A percentile compares a stretch with the other conserved stretches of the same genome.
These are phyloP conservation scores for Emydura subglobosa DNA, from an alignment of 2,113 vertebrate species.

Conservation along the genomic window DNA sequence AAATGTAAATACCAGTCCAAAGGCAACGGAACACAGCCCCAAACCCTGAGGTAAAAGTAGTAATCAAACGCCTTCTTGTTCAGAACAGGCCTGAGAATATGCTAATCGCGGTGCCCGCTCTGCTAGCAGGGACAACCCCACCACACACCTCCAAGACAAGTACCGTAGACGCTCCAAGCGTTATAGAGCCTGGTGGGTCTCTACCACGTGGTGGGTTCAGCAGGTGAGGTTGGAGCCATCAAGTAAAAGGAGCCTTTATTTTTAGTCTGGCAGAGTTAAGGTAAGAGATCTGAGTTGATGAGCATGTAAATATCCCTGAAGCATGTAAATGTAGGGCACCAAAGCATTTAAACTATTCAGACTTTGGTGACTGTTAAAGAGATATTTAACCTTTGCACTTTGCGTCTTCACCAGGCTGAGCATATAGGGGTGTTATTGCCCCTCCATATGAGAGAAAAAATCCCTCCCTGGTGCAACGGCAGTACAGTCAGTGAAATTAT, in stretches of 20 bases:
- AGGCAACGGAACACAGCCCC: not conserved
- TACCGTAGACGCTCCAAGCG: not conserved
- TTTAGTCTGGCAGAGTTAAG: no score
- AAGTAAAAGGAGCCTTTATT: not conserved
- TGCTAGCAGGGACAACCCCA: not conserved
- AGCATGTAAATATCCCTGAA: no score
- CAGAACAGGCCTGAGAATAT: not conserved
- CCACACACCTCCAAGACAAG: not conserved
- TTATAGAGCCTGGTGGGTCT: not conserved
- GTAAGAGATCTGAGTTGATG: no score
- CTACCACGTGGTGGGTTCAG: not conserved
- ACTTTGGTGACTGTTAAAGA: no score
- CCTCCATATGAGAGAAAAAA: no score
- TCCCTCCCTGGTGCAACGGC: no score
- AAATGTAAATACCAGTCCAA: not conserved
- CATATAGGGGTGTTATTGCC: no score
- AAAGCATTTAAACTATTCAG: no score
- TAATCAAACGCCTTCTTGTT: not conserved
- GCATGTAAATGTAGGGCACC: no score
- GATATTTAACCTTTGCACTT: no score
- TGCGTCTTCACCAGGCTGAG: no score
- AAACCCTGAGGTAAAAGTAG: not conserved
- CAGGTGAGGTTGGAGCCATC: not conserved
- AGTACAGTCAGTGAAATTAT: no score
- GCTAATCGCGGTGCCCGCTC: not conserved